Conservation (phyloP, 2,797 vertebrate species). For the Gymnoscopelus braueri region DNA sequence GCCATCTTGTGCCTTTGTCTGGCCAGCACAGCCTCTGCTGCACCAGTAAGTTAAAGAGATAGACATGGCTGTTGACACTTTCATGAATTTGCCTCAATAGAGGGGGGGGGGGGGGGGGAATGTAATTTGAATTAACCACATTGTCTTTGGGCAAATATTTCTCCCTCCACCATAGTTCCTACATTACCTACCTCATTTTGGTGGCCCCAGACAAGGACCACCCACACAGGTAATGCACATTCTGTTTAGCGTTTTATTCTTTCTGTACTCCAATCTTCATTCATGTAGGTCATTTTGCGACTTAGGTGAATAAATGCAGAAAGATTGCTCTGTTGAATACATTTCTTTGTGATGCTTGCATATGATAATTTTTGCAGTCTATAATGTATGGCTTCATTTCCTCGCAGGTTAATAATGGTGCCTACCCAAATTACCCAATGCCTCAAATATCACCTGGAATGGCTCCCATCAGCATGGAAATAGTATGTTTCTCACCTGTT, state of each 20-base stretch:
- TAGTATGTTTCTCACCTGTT: constrained; percentile 59
- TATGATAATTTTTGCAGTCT: no score
- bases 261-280: no score
- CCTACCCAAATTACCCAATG: constrained; percentile 41
- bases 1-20: constrained; percentile 73
- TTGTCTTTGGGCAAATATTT: constrained; percentile 23
- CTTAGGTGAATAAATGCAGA: neutral
- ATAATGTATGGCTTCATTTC: neutral
- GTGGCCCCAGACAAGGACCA: constrained; percentile 52
- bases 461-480: constrained; percentile 78
- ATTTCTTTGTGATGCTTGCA: no score
- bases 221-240: constrained; percentile 64
- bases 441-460: constrained; percentile 54
- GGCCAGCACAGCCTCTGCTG: constrained; percentile 68
- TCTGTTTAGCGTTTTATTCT: no score
- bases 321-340: neutral
- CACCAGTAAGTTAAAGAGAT: constrained; percentile 70
- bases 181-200: constrained; percentile 77
- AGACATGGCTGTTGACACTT: neutral
- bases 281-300: neutral
- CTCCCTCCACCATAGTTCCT: constrained; percentile 60
- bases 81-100: neutral
- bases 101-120: neutral
- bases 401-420: constrained; percentile 54
- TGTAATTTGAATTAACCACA: neutral